Evolutionary conservation across 2,888 invertebrate species (phyloP), one percentile per base, ranked within the genome.

Genomic region (Troides oblongomaculatus): DNA sequence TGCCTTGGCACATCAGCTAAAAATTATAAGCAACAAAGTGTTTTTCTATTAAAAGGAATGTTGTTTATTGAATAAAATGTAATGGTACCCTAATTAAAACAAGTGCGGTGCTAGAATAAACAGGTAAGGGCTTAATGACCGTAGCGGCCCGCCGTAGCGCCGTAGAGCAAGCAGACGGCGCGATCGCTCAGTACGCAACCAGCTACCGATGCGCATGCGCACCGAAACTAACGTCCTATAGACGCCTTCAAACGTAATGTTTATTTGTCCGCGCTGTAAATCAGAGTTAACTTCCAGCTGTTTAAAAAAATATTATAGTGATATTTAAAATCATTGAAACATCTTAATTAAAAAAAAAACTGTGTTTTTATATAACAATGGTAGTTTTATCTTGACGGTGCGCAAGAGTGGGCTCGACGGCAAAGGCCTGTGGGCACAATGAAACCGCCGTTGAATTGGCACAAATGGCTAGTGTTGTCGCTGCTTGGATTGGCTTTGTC

Each of bases 401-500:
- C 77, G 78, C 80, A 80, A 78, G 81, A 80, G 83, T 82, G 81
- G 80, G 80, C 75, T 80, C 76, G 79, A 79, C 81, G 74, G 74
- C 79, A 75, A 79, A 78, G 79, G 78, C 79, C 79, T 76, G 81
- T 78, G 83, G 81, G 81, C 85, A 91, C 89, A 90, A 91, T 92
- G 92, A 87, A 84, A 84, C 82, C 84, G 85, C 84, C 84, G 82
- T 84, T 84, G 90, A 92, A 92, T 91, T 92, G 92, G 90, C 92
- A 88, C 87, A 91, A 92, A 90, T 92, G 92, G 91, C 87, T 91
- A 83, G 87, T 91, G 90, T 86, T 91, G 90, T 85, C 87, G 88
- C 83, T 92, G 85, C 82, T 92, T 85, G 92, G 92, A 91, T 91
- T 92, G 90, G 91, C 91, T 90, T 90, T 92, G 92, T 91, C 92